Base-by-base conservation (phyloP, 2,113 vertebrate species). In the Centropristis striata region DNA sequence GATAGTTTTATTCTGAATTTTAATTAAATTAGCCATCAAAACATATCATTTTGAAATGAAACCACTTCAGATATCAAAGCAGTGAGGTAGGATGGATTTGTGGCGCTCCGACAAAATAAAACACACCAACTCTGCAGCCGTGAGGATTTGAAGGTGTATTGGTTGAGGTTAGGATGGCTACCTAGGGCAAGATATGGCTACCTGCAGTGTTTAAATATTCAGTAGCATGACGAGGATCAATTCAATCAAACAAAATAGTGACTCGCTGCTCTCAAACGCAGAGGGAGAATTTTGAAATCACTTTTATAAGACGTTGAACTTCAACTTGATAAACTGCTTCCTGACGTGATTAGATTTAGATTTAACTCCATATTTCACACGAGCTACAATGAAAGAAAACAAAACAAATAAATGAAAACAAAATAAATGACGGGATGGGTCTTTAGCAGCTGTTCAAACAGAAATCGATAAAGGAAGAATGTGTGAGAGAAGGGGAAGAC, bases 401-500 rank as follows among this genome's bases (percentile, higher is more conserved):
- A 46, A 67, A 65, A 68, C 41, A 61, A 50, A 66, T 1, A 61
- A 16, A 32, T 15, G 16, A 53, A 46, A 54, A 20, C 9, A 50
- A 65, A 42, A 28, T 12, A 44, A 4, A 70, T 28, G 28, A 67
- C 32, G 36, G 37, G 64, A 21, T 23, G 54, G 70, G 41, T 77
- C 37, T 79, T 50, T 87, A 91, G 88, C 90, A 93, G 91, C 90
- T 89, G 87, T 73, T 89, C 41, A 87, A 78, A 88, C 73, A 70
- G 68, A 71, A 66, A 57, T 71, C 11, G 6, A 75, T 61, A 58
- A 68, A 53, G 69, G 67, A 83, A 84, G 64, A 80, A 71, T 18
- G 64, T 69, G 74, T 69, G 74, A 73, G 68, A 78, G 78, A 50
- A 54, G 77, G 88, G 88, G 92, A 91, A 90, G 90, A 88, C 90